These are phyloP conservation scores for Cistogaster globosa DNA, from an alignment of 2,888 invertebrate species.

Conservation along the genomic window DNA sequence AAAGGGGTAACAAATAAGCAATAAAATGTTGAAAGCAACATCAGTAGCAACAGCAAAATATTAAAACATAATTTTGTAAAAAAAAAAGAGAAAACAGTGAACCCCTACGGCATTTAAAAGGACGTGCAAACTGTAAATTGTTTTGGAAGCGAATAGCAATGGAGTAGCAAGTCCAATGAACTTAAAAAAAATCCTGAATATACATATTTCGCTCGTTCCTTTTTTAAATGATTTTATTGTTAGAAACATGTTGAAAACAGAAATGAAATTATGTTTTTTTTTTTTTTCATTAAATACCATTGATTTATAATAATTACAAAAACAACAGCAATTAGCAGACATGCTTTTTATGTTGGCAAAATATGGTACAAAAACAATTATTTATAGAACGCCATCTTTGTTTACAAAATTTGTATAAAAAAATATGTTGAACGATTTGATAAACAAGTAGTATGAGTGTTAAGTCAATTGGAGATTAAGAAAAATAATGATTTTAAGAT, in stretches of 20 bases:
- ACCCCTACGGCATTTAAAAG: slow-evolving; percentile 45
- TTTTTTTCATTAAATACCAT: slow-evolving; percentile 31
- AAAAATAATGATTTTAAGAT: too few species aligned
- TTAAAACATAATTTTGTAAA: slow-evolving; percentile 3
- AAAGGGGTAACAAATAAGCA: slow-evolving; percentile 47
- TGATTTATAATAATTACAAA: slow-evolving; percentile 66
- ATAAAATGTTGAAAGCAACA: slow-evolving; percentile 50
- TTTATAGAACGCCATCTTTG: slow-evolving; percentile 42
- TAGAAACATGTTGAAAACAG: slow-evolving; percentile 40
- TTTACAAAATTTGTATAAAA: slow-evolving; percentile 2
- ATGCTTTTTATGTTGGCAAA: not conserved
- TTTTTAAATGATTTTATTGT: slow-evolving; percentile 4
- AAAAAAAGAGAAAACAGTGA: slow-evolving; percentile 40
- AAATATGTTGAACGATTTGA: not conserved
- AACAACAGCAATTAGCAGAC: slow-evolving; percentile 29
- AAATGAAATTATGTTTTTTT: slow-evolving; percentile 17
- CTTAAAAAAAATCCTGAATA: slow-evolving; percentile 24
- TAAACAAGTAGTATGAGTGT: not conserved
- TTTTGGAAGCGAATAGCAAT: slow-evolving; percentile 11
- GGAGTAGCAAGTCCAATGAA: slow-evolving; percentile 21
- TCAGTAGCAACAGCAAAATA: slow-evolving; percentile 30
- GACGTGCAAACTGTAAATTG: slow-evolving; percentile 4
- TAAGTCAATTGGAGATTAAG: not conserved
- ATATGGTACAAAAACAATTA: slow-evolving; percentile 1
- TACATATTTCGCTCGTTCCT: not conserved